Conservation (phyloP, 2,888 invertebrate genomes). For the Aspidiotus rigidus region DNA sequence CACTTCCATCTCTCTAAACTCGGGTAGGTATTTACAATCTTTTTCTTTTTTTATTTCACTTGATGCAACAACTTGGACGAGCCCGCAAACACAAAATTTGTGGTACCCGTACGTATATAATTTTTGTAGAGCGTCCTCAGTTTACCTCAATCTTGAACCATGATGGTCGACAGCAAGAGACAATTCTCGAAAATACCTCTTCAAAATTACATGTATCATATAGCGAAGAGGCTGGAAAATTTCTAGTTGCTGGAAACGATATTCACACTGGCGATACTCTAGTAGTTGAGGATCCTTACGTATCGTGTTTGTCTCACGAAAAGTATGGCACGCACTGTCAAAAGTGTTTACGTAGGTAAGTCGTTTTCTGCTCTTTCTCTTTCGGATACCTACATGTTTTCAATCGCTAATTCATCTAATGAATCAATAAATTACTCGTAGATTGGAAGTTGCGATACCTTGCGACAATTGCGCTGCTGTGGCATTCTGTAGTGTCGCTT, state of each 20-base stretch:
- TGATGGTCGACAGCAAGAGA: too few species aligned
- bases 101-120: too few species aligned
- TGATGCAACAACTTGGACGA: too few species aligned
- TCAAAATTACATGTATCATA: slow-evolving; percentile 37
- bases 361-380: background rate
- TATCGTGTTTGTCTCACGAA: slow-evolving; percentile 61
- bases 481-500: slow-evolving; percentile 61
- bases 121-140: too few species aligned
- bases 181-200: slow-evolving; percentile 40
- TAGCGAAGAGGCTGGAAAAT: slow-evolving; percentile 55
- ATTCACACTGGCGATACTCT: slow-evolving; percentile 63
- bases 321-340: slow-evolving; percentile 70
- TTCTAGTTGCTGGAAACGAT: slow-evolving; percentile 54
- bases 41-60: too few species aligned
- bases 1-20: too few species aligned
- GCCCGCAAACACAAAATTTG: too few species aligned
- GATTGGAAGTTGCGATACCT: slow-evolving; percentile 57
- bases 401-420: background rate
- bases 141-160: too few species aligned
- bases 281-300: slow-evolving; percentile 61
- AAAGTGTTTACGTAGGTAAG: slow-evolving; percentile 65
- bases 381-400: background rate
- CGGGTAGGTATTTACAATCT: too few species aligned
- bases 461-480: slow-evolving; percentile 66
- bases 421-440: slow-evolving; percentile 39